Conservation (phyloP, 2,888 invertebrate species). For the Andrena trimmerana region DNA sequence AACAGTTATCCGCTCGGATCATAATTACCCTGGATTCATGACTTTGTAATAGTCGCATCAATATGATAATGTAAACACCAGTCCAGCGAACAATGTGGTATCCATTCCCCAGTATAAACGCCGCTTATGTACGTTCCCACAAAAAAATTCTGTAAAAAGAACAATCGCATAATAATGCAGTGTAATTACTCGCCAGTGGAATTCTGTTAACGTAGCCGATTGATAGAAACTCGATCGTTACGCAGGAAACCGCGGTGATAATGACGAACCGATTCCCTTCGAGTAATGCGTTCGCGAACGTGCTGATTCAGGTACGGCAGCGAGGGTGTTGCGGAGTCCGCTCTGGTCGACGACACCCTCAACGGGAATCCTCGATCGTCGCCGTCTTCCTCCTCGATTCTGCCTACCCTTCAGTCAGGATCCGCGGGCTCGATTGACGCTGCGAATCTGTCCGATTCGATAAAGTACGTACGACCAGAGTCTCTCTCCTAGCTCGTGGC, state of each 20-base stretch:
- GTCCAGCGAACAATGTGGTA: neutral
- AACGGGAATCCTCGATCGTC: conserved; percentile 82
- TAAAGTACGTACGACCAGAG: conserved; percentile 78
- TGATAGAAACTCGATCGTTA: neutral
- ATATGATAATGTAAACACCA: conserved; percentile 37
- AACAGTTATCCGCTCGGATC: conserved; percentile 34
- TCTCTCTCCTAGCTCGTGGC: conserved; percentile 50
- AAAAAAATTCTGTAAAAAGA: neutral
- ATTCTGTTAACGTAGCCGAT: neutral
- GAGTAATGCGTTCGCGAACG: conserved; percentile 52
- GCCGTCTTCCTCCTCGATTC: conserved; percentile 68
- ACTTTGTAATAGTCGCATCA: conserved; percentile 41
- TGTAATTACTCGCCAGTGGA: neutral
- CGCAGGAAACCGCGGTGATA: conserved; percentile 10
- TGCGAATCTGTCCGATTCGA: conserved; percentile 69
- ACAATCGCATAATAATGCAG: neutral
- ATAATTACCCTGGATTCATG: conserved; percentile 38
- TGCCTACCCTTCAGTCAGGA: conserved; percentile 73
- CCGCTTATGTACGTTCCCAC: neutral
- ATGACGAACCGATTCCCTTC: conserved; percentile 44
- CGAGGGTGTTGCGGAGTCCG: conserved; percentile 82
- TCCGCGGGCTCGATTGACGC: conserved; percentile 75
- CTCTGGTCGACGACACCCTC: conserved; percentile 83
- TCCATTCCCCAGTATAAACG: neutral
- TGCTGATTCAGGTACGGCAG: conserved; percentile 82